A percentile compares a stretch with the other conserved stretches of the same genome.
phyloP scores from a whole-genome alignment of 2,888 invertebrate genomes.

The Tachina grossa region DNA sequence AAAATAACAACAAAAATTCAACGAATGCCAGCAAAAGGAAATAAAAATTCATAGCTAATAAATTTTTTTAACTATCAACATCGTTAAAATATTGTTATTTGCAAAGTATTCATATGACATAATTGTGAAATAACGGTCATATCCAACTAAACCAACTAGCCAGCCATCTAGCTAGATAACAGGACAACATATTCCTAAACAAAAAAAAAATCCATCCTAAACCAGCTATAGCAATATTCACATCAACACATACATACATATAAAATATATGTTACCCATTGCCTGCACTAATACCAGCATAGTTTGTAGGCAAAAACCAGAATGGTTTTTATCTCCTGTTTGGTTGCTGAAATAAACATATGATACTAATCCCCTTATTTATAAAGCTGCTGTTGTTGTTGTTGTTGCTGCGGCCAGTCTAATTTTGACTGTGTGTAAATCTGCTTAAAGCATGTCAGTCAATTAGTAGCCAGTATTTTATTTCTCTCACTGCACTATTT shows the following conservation, averaged over 20 bases:
- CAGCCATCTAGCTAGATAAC: slow-evolving; percentile 4
- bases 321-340: slow-evolving; percentile 36
- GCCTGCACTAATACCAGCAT: too few relatives aligned
- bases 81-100: slow-evolving; percentile 7
- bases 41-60: slow-evolving; percentile 18
- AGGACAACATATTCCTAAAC: slow-evolving; percentile 10
- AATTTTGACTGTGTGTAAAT: slow-evolving; percentile 10
- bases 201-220: background rate
- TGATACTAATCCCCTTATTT: background rate
- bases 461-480: slow-evolving; percentile 37
- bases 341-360: background rate
- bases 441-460: slow-evolving; percentile 34
- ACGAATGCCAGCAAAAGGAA: background rate
- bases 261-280: background rate
- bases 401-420: slow-evolving; percentile 1
- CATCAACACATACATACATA: background rate
- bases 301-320: slow-evolving; percentile 9
- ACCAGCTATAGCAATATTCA: slow-evolving; percentile 1
- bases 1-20: background rate
- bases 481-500: background rate
- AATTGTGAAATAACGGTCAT: background rate
- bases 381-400: background rate
- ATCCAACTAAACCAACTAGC: background rate
- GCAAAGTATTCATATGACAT: slow-evolving; percentile 20
- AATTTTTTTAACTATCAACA: slow-evolving; percentile 31